Evolutionary conservation across 2,888 invertebrate species (phyloP).

Genomic region (Hypomecis punctinalis): DNA sequence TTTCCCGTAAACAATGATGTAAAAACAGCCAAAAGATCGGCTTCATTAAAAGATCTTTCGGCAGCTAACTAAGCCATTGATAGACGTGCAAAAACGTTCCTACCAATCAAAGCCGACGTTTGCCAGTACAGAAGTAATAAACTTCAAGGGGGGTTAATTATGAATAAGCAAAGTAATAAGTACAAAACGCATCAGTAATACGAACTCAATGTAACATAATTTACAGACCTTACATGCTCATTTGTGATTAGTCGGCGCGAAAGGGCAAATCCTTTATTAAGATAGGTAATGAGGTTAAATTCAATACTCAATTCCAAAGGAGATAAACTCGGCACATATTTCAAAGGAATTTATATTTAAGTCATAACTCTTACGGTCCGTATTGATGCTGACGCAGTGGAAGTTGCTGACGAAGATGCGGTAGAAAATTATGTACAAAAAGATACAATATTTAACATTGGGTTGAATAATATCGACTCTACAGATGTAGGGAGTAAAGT

Average conservation of each 20-base stretch:
- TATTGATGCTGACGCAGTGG: conserved; percentile 58
- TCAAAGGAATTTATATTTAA: conserved; percentile 68
- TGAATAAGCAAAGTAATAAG: conserved; percentile 82
- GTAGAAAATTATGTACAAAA: conserved; percentile 82
- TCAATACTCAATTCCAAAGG: conserved; percentile 58
- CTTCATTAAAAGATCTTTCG: conserved; percentile 51
- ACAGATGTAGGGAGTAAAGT: conserved; percentile 66
- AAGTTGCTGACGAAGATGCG: conserved; percentile 80
- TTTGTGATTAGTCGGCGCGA: conserved; percentile 85
- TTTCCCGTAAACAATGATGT: conserved; percentile 49
- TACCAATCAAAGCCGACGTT: conserved; percentile 69
- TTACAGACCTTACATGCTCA: conserved; percentile 84
- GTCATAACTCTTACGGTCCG: conserved; percentile 62
- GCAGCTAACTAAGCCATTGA: conserved; percentile 52
- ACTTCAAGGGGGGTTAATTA: conserved; percentile 83
- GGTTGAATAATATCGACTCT: conserved; percentile 72
- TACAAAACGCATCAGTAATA: conserved; percentile 73
- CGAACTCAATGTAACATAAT: conserved; percentile 83
- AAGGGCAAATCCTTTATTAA: conserved; percentile 85
- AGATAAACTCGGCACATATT: conserved; percentile 51
- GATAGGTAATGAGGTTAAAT: conserved; percentile 86
- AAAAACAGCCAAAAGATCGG: conserved; percentile 48
- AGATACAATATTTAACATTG: conserved; percentile 71
- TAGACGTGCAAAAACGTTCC: conserved; percentile 55
- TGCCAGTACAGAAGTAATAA: conserved; percentile 81